phyloP scores from a whole-genome alignment of 2,113 vertebrate species.

The Sinocyclocheilus grahami region DNA sequence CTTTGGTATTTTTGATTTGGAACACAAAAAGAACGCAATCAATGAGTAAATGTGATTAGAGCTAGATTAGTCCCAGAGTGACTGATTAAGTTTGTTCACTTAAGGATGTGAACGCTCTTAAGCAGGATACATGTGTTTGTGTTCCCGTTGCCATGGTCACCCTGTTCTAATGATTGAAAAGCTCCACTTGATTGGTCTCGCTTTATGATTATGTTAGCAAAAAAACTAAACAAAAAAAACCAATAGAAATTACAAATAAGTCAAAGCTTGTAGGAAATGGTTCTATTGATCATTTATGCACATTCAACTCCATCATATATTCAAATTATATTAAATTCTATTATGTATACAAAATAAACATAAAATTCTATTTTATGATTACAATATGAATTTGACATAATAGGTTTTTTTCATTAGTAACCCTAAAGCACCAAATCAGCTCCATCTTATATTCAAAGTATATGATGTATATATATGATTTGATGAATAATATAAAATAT shows the following conservation, averaged over 20 bases:
- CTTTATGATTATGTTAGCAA: not conserved
- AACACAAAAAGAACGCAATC: not conserved
- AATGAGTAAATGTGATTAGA: not conserved
- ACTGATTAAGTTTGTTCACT: conserved; percentile 12
- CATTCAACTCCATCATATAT: not conserved
- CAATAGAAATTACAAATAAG: not conserved
- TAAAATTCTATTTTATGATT: too few relatives aligned
- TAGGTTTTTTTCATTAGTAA: too few relatives aligned
- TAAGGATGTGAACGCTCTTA: conserved; percentile 22
- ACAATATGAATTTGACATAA: too few relatives aligned
- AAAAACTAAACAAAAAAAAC: too few relatives aligned
- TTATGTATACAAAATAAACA: too few relatives aligned
- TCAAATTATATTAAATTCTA: too few relatives aligned
- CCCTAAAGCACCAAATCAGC: too few relatives aligned
- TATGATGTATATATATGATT: too few relatives aligned
- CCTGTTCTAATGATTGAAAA: not conserved
- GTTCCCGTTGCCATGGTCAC: not conserved
- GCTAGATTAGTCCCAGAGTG: not conserved
- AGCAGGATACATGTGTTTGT: conserved; percentile 16
- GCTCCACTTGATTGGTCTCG: not conserved
- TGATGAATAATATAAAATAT: too few relatives aligned
- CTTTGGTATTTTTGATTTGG: not conserved
- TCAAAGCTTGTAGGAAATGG: not conserved
- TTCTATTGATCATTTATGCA: not conserved
- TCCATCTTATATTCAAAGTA: too few relatives aligned